Percentiles rank a stretch among this genome's conserved stretches.
These are phyloP conservation scores for Folsomia manolachei DNA, from an alignment of 2,888 invertebrate genomes.

Conservation along the genomic window DNA sequence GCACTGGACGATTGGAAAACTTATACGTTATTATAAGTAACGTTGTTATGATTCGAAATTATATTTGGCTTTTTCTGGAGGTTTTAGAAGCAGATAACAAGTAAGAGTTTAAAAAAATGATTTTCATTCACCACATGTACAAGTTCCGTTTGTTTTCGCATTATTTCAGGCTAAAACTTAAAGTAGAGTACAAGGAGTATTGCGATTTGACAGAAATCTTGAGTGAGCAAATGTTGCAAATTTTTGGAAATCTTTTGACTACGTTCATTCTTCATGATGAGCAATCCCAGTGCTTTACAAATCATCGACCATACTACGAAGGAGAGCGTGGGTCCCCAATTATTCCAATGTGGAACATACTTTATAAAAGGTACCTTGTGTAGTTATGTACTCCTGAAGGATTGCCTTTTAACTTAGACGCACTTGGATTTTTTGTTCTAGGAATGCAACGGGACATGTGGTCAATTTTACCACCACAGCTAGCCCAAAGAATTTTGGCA, in stretches of 20 bases:
- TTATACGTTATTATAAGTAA: constrained; percentile 50
- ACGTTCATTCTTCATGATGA: constrained; percentile 79
- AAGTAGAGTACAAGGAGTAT: constrained; percentile 46
- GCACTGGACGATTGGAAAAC: constrained; percentile 48
- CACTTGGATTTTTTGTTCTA: no score
- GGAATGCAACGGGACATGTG: constrained; percentile 77
- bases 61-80: constrained; percentile 49
- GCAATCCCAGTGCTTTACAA: constrained; percentile 73
- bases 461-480: constrained; percentile 78
- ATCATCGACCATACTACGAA: constrained; percentile 64
- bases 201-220: constrained; percentile 70
- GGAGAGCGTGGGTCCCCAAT: constrained; percentile 72
- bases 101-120: constrained; percentile 29
- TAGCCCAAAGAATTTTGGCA: constrained; percentile 79
- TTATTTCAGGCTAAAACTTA: constrained; percentile 42
- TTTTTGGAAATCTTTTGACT: constrained; percentile 73
- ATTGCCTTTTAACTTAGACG: no score
- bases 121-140: neutral
- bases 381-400: no score
- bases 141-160: neutral
- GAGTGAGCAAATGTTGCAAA: constrained; percentile 74
- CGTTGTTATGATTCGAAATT: constrained; percentile 48
- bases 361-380: no score
- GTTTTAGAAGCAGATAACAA: constrained; percentile 48
- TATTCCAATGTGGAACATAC: constrained; percentile 86